Base-by-base conservation (phyloP, 2,888 invertebrate species). In the Caenorhabditis angaria region DNA sequence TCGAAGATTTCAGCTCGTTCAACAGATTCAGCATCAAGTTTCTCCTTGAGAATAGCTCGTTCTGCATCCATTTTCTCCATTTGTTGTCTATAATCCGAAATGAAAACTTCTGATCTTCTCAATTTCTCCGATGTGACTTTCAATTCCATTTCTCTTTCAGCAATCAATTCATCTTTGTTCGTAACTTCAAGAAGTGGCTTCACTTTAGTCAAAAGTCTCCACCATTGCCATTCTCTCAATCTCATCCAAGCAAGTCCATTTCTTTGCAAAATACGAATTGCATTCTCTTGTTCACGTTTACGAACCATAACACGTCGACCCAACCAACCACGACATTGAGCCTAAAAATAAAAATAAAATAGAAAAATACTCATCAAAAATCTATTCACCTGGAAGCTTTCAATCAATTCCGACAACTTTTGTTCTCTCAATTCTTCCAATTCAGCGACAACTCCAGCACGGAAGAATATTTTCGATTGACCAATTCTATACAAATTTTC, bases 191-290 rank as follows among this genome's bases (percentile, higher is more conserved):
- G 91, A 65, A 99, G 90, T 0, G 99, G 99, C 90, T 99, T 99
- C 67, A 89, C 90, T 91, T 99, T 99, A 35, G 97, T 99, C 88
- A 99, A 97, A 80, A 99, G 90, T 84, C 99, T 91, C 99, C 99
- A 99, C 99, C 99, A 99, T 85, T 97, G 95, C 99, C 99, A 99
- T 89, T 99, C 97, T 76, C 97, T 91, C 53, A 99, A 90, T 89
- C 99, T 97, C 80, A 99, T 90, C 88, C 99, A 99, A 0, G 99
- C 97, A 3, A 96, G 94, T 89, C 99, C 99, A 90, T 99, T 99
- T 84, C 99, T 20, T 89, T 99, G 99, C 82, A 99, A 95, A 77
- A 99, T 96, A 71, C 97, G 92, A 85, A 99, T 97, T 1, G 99
- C 99, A 88, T 96, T 99, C 74, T 97, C 90, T 89, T 99, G 99